Conservation (phyloP, 92 coral and sea anemone species). For the Palythoa heliodiscus region DNA sequence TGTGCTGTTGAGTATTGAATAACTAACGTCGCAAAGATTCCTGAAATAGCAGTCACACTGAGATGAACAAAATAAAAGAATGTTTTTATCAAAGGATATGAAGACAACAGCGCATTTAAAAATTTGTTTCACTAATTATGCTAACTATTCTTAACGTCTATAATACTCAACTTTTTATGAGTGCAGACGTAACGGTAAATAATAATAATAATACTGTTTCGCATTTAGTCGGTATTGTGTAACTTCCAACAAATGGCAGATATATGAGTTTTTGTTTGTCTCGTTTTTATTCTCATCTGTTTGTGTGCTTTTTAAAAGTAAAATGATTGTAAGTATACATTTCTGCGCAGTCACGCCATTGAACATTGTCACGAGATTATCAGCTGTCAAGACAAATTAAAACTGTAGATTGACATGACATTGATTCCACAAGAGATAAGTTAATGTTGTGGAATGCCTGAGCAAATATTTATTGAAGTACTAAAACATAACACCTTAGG, state of each 20-base stretch:
- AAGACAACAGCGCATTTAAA: background rate
- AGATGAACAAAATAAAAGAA: background rate
- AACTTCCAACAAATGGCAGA: no score
- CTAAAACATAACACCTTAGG: background rate
- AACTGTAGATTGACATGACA: conserved; percentile 14
- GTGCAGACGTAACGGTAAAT: no score
- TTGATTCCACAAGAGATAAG: conserved; percentile 24
- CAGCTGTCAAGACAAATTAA: background rate
- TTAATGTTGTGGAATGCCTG: background rate
- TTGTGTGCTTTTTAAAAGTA: background rate
- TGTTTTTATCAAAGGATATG: background rate
- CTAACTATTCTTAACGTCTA: no score
- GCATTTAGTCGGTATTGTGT: no score
- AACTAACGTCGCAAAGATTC: conserved; percentile 2
- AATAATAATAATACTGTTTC: no score
- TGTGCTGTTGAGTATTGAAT: background rate
- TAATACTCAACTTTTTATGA: no score
- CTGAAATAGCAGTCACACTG: background rate
- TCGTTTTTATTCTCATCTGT: background rate
- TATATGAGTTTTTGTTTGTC: no score
- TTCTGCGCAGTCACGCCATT: background rate
- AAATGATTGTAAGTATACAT: background rate
- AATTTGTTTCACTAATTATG: background rate
- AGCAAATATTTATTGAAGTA: conserved; percentile 24
- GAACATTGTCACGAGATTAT: background rate